Base-by-base conservation (phyloP, 2,797 vertebrate genomes). In the Hoplostethus mediterraneus region DNA sequence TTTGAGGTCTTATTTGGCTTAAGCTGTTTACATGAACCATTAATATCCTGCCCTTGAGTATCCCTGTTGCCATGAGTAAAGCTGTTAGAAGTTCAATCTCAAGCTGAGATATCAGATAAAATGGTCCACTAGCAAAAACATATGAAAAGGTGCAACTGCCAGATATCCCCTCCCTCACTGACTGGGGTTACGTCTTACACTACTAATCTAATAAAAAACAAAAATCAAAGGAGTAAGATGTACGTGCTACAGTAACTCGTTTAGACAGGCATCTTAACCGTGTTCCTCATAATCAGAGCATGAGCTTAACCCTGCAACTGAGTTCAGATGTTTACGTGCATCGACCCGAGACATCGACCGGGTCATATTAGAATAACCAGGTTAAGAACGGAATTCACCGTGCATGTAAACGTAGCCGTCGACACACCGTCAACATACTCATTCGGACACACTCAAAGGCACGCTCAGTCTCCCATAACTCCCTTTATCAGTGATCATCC, bases 1-100 rank as follows among this genome's bases (percentile, higher is more conserved):
- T 63, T 28, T 28, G 28, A 75, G 79, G 67, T 72, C 79, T 47
- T 52, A 79, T 49, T 65, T 75, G 71, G 73, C 71, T 85, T 77
- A 21, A 68, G 65, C 75, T 76, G 71, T 82, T 80, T 75, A 73
- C 61, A 63, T 62, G 73, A 78, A 82, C 57, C 73, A 71, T 78
- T 90, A 75, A 79, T 87, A 77, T 59, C 73, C 71, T 71, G 66
- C 33, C 67, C 88, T 79, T 57, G 31, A 79, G 62, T 51, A 79
- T 81, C 74, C 66, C 63, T 67, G 79, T 84, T 82, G 52, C 86
- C 75, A 81, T 82, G 79, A 87, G 86, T 87, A 87, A 87, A 79
- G 79, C 75, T 45, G 74, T 84, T 83, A 79, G 81, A 28, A 28
- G 28, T 3, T 28, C 2, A 28, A 28, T 28, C 28, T 28, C 3